Evolutionary conservation across 2,888 invertebrate species (phyloP), one percentile per base, ranked within the genome.

Genomic region (Cryptophagus acutangulus): DNA sequence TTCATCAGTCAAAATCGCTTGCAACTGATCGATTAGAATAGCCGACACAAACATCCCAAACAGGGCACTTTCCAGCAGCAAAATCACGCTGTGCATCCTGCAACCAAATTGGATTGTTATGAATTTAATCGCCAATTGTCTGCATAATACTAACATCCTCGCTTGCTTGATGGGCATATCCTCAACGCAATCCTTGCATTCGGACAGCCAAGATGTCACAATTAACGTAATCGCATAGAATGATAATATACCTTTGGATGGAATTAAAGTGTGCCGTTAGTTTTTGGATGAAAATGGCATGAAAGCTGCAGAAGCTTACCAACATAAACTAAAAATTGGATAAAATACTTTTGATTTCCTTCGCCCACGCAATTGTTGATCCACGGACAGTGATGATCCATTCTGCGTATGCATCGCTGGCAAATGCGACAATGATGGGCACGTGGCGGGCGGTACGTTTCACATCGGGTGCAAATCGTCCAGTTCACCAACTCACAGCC

Each of bases 351-450:
- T 71, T 92, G 91, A 74, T 93, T 92, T 59, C 80, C 79, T 70
- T 92, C 91, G 30, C 91, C 92, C 3, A 92, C 89, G 67, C 92
- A 92, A 68, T 93, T 93, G 66, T 93, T 93, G 33, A 92, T 90
- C 88, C 88, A 89, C 3, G 88, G 86, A 70, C 87, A 87, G 67
- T 91, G 90, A 67, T 92, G 90, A 63, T 87, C 87, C 86, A 87
- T 86, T 60, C 82, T 74, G 46, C 80, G 71, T 43, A 91, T 82
- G 63, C 90, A 90, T 47, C 88, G 74, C 57, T 85, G 82, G 63
- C 90, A 92, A 51, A 90, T 85, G 54, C 88, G 78, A 69, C 91
- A 92, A 65, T 92, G 90, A 68, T 90, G 89, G 4, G 90, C 89
- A 51, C 87, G 70, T 1, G 89, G 89, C 5, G 90, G 90, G 35